Evolutionary conservation across 2,797 vertebrate genomes (phyloP).

Genomic region (Dicrostonyx torquatus): DNA sequence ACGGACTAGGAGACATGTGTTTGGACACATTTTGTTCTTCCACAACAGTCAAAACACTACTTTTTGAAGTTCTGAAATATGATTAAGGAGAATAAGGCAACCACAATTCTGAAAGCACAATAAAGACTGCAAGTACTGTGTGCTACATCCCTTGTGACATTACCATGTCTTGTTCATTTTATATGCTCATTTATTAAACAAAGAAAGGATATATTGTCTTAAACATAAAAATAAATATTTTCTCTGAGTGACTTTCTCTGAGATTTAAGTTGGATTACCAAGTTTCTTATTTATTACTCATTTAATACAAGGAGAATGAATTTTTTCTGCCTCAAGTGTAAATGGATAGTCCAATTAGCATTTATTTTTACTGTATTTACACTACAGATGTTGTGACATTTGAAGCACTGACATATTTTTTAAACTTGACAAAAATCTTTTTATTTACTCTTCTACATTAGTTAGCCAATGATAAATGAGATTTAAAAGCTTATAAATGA

Average conservation of each 20-base stretch:
- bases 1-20: background rate
- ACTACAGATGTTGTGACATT: background rate
- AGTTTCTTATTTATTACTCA: constrained; percentile 38
- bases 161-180: background rate
- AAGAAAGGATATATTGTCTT: background rate
- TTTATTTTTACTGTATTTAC: background rate
- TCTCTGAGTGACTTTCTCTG: constrained; percentile 32
- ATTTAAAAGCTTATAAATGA: background rate
- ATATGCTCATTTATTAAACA: constrained; percentile 5
- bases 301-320: constrained; percentile 5
- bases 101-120: constrained; percentile 26
- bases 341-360: constrained; percentile 11
- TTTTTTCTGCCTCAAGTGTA: constrained; percentile 50
- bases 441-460: background rate
- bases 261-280: constrained; percentile 24
- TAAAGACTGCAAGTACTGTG: background rate
- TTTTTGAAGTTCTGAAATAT: constrained; percentile 42
- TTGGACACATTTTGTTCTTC: constrained; percentile 19
- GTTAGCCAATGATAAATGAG: constrained; percentile 27
- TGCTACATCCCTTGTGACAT: background rate
- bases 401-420: constrained; percentile 57
- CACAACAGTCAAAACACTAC: background rate
- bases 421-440: constrained; percentile 33
- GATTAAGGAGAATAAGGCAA: constrained; percentile 17
- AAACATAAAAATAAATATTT: constrained; percentile 27